Percentiles rank a stretch among this genome's conserved stretches.
Conservation (phyloP, 2,888 invertebrate genomes). For the Polydrusus cervinus region DNA sequence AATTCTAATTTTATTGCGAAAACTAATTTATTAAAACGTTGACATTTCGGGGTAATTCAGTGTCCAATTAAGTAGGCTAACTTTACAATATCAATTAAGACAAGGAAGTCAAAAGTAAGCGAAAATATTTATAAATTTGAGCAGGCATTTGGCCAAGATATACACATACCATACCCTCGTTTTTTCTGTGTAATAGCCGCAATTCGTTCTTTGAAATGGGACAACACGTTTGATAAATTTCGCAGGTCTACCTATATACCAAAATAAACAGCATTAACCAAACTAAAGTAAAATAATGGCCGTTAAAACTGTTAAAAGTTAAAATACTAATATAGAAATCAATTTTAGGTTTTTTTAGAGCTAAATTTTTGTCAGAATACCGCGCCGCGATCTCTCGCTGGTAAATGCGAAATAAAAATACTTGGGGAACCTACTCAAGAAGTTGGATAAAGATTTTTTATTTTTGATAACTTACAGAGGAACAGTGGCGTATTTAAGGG, state of each 20-base stretch:
- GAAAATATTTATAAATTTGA: slow-evolving; percentile 31
- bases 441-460: too few relatives aligned
- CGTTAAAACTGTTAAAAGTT: too few relatives aligned
- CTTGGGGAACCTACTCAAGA: too few relatives aligned
- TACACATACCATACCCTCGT: slow-evolving; percentile 35
- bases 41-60: not conserved
- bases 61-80: slow-evolving; percentile 26
- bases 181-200: slow-evolving; percentile 32
- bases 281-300: not conserved
- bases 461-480: too few relatives aligned
- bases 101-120: slow-evolving; percentile 44
- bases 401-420: too few relatives aligned
- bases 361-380: too few relatives aligned
- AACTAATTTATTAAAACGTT: not conserved
- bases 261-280: slow-evolving; percentile 19
- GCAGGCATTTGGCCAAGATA: slow-evolving; percentile 39
- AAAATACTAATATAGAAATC: too few relatives aligned
- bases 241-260: slow-evolving; percentile 11
- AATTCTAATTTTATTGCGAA: not conserved
- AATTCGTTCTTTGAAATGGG: slow-evolving; percentile 2
- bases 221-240: slow-evolving; percentile 8
- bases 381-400: too few relatives aligned
- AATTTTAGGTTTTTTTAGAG: too few relatives aligned
- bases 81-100: slow-evolving; percentile 18
- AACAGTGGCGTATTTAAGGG: too few relatives aligned